Evolutionary conservation across 2,113 vertebrate species (phyloP).

Genomic region (Cyprinodon variegatus): DNA sequence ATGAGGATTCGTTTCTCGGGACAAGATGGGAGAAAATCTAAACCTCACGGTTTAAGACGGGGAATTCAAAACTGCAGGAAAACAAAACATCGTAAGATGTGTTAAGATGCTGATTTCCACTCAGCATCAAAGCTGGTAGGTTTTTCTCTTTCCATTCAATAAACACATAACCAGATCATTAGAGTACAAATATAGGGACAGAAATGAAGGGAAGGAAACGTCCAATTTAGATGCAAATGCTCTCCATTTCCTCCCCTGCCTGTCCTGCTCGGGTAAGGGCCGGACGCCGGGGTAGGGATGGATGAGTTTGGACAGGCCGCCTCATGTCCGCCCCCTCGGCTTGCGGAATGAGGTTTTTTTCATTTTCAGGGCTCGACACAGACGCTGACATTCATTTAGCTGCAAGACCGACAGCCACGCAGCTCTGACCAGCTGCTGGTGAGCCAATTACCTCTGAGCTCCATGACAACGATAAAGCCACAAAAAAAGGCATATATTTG

Average conservation of each 20-base stretch:
- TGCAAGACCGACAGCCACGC: conserved; percentile 31
- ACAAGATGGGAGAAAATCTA: neutral
- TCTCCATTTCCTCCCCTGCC: conserved; percentile 52
- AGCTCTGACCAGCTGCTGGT: conserved; percentile 54
- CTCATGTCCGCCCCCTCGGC: conserved; percentile 18
- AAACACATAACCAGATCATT: conserved; percentile 64
- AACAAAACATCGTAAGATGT: conserved; percentile 7
- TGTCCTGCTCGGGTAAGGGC: conserved; percentile 7
- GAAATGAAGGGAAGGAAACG: conserved; percentile 53
- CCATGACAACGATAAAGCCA: conserved; percentile 51
- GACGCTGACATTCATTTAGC: conserved; percentile 70
- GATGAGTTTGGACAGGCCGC: conserved; percentile 75
- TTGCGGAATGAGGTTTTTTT: conserved; percentile 64
- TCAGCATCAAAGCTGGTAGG: conserved; percentile 14
- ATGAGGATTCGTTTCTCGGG: conserved; percentile 18
- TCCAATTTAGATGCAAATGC: conserved; percentile 80
- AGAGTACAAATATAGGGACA: conserved; percentile 48
- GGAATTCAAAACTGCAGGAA: conserved; percentile 8
- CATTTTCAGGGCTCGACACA: conserved; percentile 52
- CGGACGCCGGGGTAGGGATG: conserved; percentile 57
- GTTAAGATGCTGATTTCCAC: conserved; percentile 16
- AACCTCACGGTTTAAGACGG: neutral
- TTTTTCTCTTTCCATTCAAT: conserved; percentile 31
- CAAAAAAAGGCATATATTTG: conserved; percentile 32
- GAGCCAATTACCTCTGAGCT: conserved; percentile 64